phyloP scores from a whole-genome alignment of 2,888 invertebrate species.

The Xestia xanthographa region DNA sequence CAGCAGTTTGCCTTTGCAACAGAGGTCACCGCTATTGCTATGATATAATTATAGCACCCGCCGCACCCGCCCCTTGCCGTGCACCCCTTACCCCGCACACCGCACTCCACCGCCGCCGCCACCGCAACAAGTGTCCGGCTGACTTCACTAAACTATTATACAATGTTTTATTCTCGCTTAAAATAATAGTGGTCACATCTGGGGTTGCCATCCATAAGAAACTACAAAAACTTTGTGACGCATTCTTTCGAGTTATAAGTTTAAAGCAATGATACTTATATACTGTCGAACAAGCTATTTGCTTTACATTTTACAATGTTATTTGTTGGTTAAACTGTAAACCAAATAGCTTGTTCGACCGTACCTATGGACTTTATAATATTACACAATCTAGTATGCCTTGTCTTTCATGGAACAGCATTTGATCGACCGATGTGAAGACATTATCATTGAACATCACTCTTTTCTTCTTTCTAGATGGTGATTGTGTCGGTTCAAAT shows the following conservation, averaged over 20 bases:
- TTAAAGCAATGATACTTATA: background rate
- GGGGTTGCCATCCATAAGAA: background rate
- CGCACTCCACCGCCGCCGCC: background rate
- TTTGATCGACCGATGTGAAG: background rate
- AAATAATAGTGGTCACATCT: slow-evolving; percentile 19
- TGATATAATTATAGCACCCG: background rate
- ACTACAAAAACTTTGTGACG: background rate
- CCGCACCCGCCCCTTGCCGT: background rate
- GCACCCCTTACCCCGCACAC: background rate
- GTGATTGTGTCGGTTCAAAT: too few relatives aligned
- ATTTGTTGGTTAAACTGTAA: too few relatives aligned
- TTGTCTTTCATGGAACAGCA: too few relatives aligned
- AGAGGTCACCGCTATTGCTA: background rate
- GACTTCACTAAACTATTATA: slow-evolving; percentile 20
- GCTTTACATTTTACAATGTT: too few relatives aligned
- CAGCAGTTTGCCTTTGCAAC: background rate
- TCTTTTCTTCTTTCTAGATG: too few relatives aligned
- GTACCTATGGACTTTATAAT: background rate
- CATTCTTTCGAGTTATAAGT: background rate
- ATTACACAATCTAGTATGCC: background rate
- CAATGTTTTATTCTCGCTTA: slow-evolving; percentile 15
- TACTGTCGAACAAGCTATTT: too few relatives aligned
- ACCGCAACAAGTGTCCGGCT: slow-evolving; percentile 11
- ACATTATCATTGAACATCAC: background rate
- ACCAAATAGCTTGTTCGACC: too few relatives aligned